Percentiles rank a stretch among this genome's conserved stretches.
phyloP scores from a whole-genome alignment of 2,113 vertebrate species.

The Mirza zaza region DNA sequence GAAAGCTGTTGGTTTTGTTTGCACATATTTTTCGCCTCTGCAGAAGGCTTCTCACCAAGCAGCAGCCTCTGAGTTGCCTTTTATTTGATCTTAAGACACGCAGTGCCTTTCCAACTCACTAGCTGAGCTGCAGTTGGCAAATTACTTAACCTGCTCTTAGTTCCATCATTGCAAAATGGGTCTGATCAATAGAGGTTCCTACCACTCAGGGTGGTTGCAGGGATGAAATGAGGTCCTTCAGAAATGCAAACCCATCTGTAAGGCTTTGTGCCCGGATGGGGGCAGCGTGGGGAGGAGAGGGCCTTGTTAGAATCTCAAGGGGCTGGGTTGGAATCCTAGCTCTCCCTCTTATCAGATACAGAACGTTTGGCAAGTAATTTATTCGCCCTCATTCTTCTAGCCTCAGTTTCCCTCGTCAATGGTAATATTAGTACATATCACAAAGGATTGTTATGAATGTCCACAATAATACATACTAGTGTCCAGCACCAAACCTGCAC shows the following conservation, averaged over 20 bases:
- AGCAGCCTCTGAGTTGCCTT: conserved; percentile 74
- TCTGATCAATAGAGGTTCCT: not conserved
- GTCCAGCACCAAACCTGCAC: not conserved
- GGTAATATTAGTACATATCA: not conserved
- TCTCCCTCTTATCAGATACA: not conserved
- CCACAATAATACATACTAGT: not conserved
- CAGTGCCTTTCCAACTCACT: not conserved
- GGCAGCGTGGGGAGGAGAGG: not conserved
- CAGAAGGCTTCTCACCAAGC: conserved; percentile 79
- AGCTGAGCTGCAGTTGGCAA: not conserved
- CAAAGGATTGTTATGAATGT: not conserved
- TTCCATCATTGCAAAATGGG: not conserved
- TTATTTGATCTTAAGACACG: conserved; percentile 75
- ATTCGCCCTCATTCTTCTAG: not conserved
- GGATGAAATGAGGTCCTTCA: not conserved
- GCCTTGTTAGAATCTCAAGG: not conserved
- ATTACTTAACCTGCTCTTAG: not conserved
- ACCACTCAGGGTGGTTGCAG: not conserved
- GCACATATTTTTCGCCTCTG: conserved; percentile 82
- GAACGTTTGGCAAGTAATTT: not conserved
- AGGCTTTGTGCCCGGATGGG: not conserved
- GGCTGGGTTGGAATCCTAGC: not conserved
- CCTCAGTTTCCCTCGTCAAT: not conserved
- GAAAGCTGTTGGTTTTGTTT: conserved; percentile 84
- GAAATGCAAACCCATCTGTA: not conserved